Base-by-base conservation (phyloP, 2,797 vertebrate genomes). In the Protonibea diacanthus region DNA sequence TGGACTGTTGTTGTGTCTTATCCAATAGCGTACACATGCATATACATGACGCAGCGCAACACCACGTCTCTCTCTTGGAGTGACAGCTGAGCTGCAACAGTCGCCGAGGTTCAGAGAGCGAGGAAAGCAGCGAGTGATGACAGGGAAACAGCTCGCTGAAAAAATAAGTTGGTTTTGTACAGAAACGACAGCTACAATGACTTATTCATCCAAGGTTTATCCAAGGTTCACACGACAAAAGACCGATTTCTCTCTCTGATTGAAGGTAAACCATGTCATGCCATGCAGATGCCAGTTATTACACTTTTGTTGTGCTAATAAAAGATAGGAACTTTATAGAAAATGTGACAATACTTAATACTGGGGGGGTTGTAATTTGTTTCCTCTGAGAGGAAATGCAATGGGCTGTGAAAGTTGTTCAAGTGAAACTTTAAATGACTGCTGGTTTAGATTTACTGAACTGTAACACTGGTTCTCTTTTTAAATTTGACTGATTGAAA, bases 41-140 rank as follows among this genome's bases (percentile, higher is more conserved):
- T 47, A 20, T 44, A 76, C 52, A 27, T 70, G 60, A 76, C 27
- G 60, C 65, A 44, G 49, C 7, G 11, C 65, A 48, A 25, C 60
- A 38, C 21, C 0, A 21, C 21, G 1, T 82, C 74, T 71, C 76
- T 71, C 76, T 47, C 20, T 38, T 9, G 11, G 29, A 84, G 42
- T 58, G 84, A 88, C 80, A 83, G 86, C 51, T 27, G 73, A 88
- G 78, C 68, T 6, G 49, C 21, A 15, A 76, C 75, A 55, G 80
- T 75, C 20, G 18, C 61, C 12, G 58, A 13, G 63, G 52, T 25
- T 67, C 62, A 74, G 80, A 81, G 77, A 60, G 72, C 18, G 21
- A 68, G 68, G 49, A 69, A 78, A 81, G 74, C 73, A 74, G 57
- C 17, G 0, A 81, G 59, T 40, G 79, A 68, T 80, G 79, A 82